These are phyloP conservation scores for Drosophila nigricruria DNA, from an alignment of 2,888 invertebrate species.

Conservation along the genomic window DNA sequence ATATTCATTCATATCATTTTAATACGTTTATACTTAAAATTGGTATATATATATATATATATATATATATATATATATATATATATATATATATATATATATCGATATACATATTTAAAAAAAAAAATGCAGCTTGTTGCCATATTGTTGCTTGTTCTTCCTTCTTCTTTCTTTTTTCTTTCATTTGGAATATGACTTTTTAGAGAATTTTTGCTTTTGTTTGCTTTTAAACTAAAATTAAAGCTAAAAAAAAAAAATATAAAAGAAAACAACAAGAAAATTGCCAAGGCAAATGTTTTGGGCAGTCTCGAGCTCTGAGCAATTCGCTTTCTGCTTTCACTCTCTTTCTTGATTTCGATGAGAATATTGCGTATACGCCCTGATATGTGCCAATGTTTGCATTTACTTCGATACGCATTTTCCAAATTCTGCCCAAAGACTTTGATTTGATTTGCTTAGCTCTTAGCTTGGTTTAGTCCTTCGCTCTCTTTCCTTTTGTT, in stretches of 20 bases:
- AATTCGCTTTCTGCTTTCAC: background rate
- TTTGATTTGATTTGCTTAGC: constrained; percentile 28
- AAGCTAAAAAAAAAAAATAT: constrained; percentile 35
- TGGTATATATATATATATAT: background rate
- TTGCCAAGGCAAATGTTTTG: constrained; percentile 28
- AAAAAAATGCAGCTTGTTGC: constrained; percentile 48
- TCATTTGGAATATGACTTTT: constrained; percentile 59
- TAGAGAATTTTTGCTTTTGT: constrained; percentile 78
- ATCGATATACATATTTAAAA: constrained; percentile 20
- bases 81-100: background rate
- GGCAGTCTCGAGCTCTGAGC: background rate
- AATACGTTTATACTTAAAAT: constrained; percentile 20
- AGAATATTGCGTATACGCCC: constrained; percentile 64
- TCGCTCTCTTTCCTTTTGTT: constrained; percentile 78
- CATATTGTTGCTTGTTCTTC: constrained; percentile 54
- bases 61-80: background rate
- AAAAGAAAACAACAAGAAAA: constrained; percentile 53
- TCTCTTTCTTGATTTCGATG: background rate
- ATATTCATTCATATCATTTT: constrained; percentile 3
- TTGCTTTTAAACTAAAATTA: constrained; percentile 42
- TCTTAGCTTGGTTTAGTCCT: constrained; percentile 75
- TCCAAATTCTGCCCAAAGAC: constrained; percentile 8
- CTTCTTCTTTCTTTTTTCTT: constrained; percentile 8
- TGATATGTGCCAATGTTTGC: constrained; percentile 65
- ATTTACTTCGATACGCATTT: constrained; percentile 9